A percentile compares a stretch with the other conserved stretches of the same genome.
phyloP scores from a whole-genome alignment of 2,113 vertebrate genomes.

The Axis porcinus region DNA sequence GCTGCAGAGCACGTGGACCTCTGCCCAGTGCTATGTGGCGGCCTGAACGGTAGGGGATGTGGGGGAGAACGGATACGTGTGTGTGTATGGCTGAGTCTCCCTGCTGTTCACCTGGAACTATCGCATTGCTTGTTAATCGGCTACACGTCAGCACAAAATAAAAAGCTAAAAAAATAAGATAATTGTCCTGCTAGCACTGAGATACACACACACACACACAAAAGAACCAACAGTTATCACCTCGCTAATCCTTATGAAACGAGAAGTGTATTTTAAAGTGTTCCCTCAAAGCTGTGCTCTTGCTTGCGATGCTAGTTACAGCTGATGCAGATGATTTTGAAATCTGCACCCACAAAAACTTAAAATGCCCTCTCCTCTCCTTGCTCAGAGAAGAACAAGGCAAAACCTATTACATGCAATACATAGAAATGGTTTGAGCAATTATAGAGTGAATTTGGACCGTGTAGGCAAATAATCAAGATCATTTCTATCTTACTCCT shows the following conservation, averaged over 20 bases:
- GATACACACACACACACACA: too few relatives aligned
- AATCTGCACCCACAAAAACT: not conserved
- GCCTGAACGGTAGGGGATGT: fast-evolving
- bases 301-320: slow-evolving; percentile 3
- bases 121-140: not conserved
- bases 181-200: not conserved
- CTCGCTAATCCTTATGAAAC: not conserved
- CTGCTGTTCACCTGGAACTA: not conserved
- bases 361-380: not conserved
- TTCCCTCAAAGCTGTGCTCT: slow-evolving; percentile 9
- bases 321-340: slow-evolving; percentile 30
- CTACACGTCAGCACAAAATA: not conserved
- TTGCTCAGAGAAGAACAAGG: slow-evolving; percentile 13
- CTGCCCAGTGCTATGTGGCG: not conserved
- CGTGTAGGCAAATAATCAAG: not conserved
- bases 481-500: not conserved
- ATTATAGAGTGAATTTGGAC: not conserved
- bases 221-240: not conserved
- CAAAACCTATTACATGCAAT: slow-evolving; percentile 31
- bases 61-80: not conserved
- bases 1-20: not conserved
- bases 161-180: not conserved
- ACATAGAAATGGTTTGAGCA: not conserved
- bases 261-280: slow-evolving; percentile 28
- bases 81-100: not conserved